A percentile compares a stretch with the other conserved stretches of the same genome.
phyloP scores from a whole-genome alignment of 2,797 vertebrate species.

The Notoglanidium macrostoma region DNA sequence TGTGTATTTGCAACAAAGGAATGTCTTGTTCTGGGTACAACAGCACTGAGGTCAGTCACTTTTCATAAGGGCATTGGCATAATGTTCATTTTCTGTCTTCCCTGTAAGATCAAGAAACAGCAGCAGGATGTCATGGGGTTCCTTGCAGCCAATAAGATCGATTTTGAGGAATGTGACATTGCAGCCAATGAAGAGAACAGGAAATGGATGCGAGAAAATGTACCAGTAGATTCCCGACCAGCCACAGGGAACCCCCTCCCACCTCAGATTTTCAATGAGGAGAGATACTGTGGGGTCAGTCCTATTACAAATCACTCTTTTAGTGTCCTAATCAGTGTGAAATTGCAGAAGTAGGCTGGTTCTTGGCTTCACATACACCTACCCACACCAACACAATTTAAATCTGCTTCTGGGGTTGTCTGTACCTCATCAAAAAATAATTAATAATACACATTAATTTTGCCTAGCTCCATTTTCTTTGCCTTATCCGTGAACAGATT shows the following conservation, averaged over 20 bases:
- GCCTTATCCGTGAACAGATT: background rate
- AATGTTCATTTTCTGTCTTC: constrained; percentile 13
- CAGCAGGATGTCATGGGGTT: constrained; percentile 94
- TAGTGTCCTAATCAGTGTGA: background rate
- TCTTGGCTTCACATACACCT: background rate
- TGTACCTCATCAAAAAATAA: background rate
- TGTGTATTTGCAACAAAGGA: constrained; percentile 6
- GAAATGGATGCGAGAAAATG: constrained; percentile 96
- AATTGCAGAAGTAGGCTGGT: background rate
- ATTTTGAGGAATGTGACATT: constrained; percentile 93
- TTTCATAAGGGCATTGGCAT: background rate
- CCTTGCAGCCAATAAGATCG: constrained; percentile 91
- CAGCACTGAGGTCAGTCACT: background rate
- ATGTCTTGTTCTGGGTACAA: background rate
- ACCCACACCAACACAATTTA: background rate
- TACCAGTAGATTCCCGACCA: constrained; percentile 86
- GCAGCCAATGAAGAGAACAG: constrained; percentile 90
- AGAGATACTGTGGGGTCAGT: constrained; percentile 91
- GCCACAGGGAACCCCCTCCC: constrained; percentile 87
- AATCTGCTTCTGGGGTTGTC: background rate
- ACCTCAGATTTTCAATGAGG: constrained; percentile 93
- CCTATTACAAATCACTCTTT: constrained; percentile 51
- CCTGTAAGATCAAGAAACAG: constrained; percentile 92
- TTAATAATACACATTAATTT: background rate
- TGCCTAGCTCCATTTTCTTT: background rate